phyloP scores from a whole-genome alignment of 2,888 invertebrate genomes.

The Nemurella pictetii region DNA sequence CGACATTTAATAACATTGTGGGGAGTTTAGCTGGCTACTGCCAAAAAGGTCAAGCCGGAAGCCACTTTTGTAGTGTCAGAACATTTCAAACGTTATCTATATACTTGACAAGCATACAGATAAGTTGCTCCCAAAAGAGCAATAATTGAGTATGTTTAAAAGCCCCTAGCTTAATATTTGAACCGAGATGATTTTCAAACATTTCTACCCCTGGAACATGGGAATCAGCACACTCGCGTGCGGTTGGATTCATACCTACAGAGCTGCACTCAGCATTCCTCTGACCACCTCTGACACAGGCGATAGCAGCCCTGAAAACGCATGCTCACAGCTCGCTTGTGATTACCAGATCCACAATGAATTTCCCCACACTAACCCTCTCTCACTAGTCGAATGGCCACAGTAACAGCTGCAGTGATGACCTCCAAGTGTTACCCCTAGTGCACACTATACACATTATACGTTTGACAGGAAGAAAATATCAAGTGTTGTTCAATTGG shows the following conservation, averaged over 20 bases:
- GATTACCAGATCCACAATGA: not conserved
- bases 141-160: slow-evolving; percentile 9
- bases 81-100: slow-evolving; percentile 1
- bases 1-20: not conserved
- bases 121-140: slow-evolving; percentile 10
- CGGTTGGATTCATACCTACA: not conserved
- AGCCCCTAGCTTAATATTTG: slow-evolving; percentile 4
- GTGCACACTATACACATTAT: not conserved
- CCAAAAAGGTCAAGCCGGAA: slow-evolving; percentile 13
- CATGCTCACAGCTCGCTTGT: not conserved
- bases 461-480: not conserved
- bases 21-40: not conserved
- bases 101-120: slow-evolving; percentile 1
- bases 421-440: not conserved
- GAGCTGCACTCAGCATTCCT: not conserved
- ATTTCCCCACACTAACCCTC: not conserved
- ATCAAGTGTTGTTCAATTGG: no score
- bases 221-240: not conserved
- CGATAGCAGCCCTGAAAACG: no score
- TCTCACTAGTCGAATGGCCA: no score
- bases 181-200: not conserved
- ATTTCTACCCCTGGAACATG: not conserved
- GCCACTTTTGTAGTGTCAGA: not conserved
- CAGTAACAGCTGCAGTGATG: not conserved
- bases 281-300: not conserved